Conservation (phyloP, 2,797 vertebrate genomes). For the Eospalax fontanierii region DNA sequence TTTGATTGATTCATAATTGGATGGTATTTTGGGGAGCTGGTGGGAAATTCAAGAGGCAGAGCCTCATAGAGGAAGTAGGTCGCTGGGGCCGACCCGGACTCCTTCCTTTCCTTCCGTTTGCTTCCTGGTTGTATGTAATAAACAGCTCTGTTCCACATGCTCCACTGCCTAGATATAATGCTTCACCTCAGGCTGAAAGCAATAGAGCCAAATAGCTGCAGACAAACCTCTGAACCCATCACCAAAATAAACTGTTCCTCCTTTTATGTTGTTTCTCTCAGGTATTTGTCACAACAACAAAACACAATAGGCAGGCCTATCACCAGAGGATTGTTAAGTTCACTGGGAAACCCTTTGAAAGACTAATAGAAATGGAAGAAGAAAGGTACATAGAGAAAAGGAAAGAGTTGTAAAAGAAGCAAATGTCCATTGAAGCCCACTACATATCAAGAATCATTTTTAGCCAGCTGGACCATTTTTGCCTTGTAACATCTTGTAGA, state of each 20-base stretch:
- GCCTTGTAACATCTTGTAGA: not conserved
- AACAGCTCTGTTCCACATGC: not conserved
- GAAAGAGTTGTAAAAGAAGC: not conserved
- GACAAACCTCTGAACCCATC: too few species aligned
- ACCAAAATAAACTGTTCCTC: too few species aligned
- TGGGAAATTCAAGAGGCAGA: not conserved
- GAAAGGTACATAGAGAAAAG: not conserved
- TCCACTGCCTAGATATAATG: not conserved
- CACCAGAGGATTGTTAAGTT: not conserved
- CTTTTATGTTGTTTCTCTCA: too few species aligned
- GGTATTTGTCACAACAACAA: too few species aligned
- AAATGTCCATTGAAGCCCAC: not conserved
- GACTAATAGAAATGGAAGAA: constrained; percentile 47
- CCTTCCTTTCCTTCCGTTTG: not conserved
- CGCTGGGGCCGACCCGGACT: not conserved
- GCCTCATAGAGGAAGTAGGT: not conserved
- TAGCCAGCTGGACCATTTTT: not conserved
- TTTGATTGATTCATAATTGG: not conserved
- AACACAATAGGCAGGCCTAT: not conserved
- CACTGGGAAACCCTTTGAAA: not conserved
- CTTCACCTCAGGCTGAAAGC: not conserved
- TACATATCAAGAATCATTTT: not conserved
- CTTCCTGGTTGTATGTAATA: not conserved
- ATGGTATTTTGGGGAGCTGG: not conserved
- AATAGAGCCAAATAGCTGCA: not conserved